These are phyloP conservation scores for Orchesella flavescens DNA, from an alignment of 2,888 invertebrate genomes.

Conservation along the genomic window DNA sequence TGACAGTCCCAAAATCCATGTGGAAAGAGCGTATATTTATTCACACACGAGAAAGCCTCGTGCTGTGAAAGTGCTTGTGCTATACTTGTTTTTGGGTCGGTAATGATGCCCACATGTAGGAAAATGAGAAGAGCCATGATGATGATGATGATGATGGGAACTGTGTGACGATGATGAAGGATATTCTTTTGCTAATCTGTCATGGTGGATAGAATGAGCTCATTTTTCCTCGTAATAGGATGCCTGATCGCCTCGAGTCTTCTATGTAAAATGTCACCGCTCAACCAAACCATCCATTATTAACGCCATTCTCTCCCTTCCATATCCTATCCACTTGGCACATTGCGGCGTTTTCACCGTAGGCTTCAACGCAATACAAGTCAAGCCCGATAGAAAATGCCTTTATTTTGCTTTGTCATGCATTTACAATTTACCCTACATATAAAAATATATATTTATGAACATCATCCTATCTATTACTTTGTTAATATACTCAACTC, in stretches of 20 bases:
- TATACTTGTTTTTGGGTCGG: no score
- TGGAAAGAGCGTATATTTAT: no score
- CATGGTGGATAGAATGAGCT: conserved; percentile 61
- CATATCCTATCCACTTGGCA: conserved; percentile 16
- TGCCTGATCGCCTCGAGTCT: conserved; percentile 60
- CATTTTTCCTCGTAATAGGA: conserved; percentile 64
- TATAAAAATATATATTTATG: no score
- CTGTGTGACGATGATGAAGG: conserved; percentile 54
- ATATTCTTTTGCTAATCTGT: conserved; percentile 69
- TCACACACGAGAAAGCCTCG: no score
- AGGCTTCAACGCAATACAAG: conserved; percentile 47
- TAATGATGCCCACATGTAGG: background rate
- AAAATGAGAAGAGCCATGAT: conserved; percentile 26
- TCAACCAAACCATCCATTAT: conserved; percentile 64
- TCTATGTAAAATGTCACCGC: conserved; percentile 63
- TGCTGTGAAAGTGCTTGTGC: no score
- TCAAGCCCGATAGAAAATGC: conserved; percentile 24
- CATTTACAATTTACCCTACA: background rate
- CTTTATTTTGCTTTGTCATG: conserved; percentile 31
- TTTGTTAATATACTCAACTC: background rate
- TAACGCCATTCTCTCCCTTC: conserved; percentile 49
- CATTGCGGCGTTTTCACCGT: conserved; percentile 29
- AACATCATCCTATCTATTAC: background rate
- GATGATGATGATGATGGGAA: conserved; percentile 14
- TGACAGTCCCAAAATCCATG: no score